A percentile compares a stretch with the other conserved stretches of the same genome.
Evolutionary conservation across 1,140 invertebrate genomes (phyloP).

Genomic region (Hypothenemus hampei): DNA sequence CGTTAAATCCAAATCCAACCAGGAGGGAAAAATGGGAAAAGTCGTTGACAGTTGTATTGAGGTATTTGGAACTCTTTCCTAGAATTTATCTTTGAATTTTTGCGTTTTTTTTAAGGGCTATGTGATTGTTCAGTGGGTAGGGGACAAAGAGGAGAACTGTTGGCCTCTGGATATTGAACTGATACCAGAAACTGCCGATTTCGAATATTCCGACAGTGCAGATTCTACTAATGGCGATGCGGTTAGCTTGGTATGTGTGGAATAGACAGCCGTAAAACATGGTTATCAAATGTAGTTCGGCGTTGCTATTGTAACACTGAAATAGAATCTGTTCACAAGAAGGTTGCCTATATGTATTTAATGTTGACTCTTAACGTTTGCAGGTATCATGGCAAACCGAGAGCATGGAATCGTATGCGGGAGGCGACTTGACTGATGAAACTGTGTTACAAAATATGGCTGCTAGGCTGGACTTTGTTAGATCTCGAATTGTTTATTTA

Average conservation of each 20-base stretch:
- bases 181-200: conserved; percentile 37
- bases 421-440: conserved; percentile 40
- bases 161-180: conserved; percentile 68
- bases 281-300: too few relatives aligned
- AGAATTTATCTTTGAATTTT: too few relatives aligned
- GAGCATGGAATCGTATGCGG: conserved; percentile 52
- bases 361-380: too few relatives aligned
- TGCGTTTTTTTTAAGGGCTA: conserved; percentile 38
- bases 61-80: conserved; percentile 52
- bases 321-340: too few relatives aligned
- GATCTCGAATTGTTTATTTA: conserved; percentile 39
- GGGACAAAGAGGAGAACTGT: conserved; percentile 76
- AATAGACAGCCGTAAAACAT: too few relatives aligned
- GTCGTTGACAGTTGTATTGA: conserved; percentile 84
- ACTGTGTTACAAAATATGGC: conserved; percentile 42
- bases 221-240: conserved; percentile 50
- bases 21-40: conserved; percentile 70
- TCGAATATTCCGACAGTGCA: conserved; percentile 64
- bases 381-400: conserved; percentile 79
- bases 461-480: conserved; percentile 41
- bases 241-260: too few relatives aligned
- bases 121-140: conserved; percentile 83
- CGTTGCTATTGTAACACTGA: too few relatives aligned
- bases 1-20: conserved; percentile 72
- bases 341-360: too few relatives aligned